Conservation (phyloP, 2,113 vertebrate genomes). For the Polyodon spathula region DNA sequence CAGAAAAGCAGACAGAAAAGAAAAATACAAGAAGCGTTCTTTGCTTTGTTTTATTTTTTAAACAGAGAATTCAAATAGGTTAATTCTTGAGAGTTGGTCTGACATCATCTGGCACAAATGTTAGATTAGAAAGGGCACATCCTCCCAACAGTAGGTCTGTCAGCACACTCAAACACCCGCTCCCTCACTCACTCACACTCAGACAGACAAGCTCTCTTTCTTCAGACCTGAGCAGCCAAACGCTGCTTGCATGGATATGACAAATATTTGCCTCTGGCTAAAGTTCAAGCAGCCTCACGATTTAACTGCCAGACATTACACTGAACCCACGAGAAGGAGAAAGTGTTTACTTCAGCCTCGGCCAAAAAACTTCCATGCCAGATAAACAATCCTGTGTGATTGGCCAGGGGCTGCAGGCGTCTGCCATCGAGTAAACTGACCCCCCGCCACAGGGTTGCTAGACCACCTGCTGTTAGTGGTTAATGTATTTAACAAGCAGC, state of each 20-base stretch:
- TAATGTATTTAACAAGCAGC: slow-evolving; percentile 30
- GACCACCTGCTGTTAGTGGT: slow-evolving; percentile 27
- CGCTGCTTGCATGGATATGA: slow-evolving; percentile 61
- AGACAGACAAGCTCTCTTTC: slow-evolving; percentile 26
- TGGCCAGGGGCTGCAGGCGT: slow-evolving; percentile 36
- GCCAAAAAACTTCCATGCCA: slow-evolving; percentile 57
- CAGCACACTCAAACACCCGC: slow-evolving; percentile 13
- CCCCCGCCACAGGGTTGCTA: slow-evolving; percentile 29
- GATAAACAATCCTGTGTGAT: slow-evolving; percentile 28
- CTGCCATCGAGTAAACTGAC: slow-evolving; percentile 43
- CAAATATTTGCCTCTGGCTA: slow-evolving; percentile 83
- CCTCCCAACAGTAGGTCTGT: slow-evolving; percentile 20
- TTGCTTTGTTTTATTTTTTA: slow-evolving; percentile 17
- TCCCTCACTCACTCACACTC: slow-evolving; percentile 19
- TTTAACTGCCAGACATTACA: slow-evolving; percentile 68
- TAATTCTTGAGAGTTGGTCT: slow-evolving; percentile 23
- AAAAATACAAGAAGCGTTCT: slow-evolving; percentile 34
- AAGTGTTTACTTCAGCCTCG: slow-evolving; percentile 63
- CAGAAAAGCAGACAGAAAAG: slow-evolving; percentile 46
- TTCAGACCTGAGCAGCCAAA: slow-evolving; percentile 60
- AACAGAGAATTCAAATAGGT: slow-evolving; percentile 7
- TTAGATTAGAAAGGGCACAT: slow-evolving; percentile 26
- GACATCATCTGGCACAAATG: slow-evolving; percentile 15
- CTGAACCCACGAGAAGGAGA: slow-evolving; percentile 63
- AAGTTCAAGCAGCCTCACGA: slow-evolving; percentile 65